A percentile compares a stretch with the other conserved stretches of the same genome.
Evolutionary conservation across 1,140 invertebrate genomes (phyloP).

Genomic region (Centruroides vittatus): DNA sequence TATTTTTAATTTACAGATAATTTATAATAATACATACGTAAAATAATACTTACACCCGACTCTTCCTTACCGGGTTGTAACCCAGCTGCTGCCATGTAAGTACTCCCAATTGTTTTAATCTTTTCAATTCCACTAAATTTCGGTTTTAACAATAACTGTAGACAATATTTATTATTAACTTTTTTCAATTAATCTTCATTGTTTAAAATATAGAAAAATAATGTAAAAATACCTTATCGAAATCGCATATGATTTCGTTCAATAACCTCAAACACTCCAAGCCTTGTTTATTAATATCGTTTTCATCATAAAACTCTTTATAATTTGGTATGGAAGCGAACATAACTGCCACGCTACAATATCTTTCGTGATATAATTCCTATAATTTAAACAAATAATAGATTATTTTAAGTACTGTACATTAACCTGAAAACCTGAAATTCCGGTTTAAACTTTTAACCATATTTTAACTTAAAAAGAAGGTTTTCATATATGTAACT

Average conservation of each 20-base stretch:
- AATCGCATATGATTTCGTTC: conserved; percentile 98
- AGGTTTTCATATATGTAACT: no score
- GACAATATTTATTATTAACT: no score
- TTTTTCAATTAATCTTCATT: no score
- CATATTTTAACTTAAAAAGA: no score
- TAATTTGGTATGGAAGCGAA: conserved; percentile 98
- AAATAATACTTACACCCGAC: conserved; percentile 39
- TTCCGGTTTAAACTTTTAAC: no score
- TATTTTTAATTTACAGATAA: no score
- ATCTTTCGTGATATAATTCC: conserved; percentile 88
- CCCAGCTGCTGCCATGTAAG: conserved; percentile 95
- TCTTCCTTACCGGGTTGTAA: conserved; percentile 58
- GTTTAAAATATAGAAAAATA: no score
- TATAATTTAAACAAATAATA: conserved; percentile 23
- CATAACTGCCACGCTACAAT: conserved; percentile 92
- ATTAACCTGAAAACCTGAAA: no score
- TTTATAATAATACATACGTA: no score
- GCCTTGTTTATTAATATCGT: conserved; percentile 91
- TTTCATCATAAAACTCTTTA: conserved; percentile 96
- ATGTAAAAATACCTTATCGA: conserved; percentile 63
- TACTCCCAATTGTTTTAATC: conserved; percentile 96
- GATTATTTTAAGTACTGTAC: no score
- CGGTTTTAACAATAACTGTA: conserved; percentile 68
- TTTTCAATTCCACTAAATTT: conserved; percentile 95
- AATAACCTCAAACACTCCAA: conserved; percentile 84